phyloP scores from a whole-genome alignment of 2,113 vertebrate species.

The Saguinus imperator region DNA sequence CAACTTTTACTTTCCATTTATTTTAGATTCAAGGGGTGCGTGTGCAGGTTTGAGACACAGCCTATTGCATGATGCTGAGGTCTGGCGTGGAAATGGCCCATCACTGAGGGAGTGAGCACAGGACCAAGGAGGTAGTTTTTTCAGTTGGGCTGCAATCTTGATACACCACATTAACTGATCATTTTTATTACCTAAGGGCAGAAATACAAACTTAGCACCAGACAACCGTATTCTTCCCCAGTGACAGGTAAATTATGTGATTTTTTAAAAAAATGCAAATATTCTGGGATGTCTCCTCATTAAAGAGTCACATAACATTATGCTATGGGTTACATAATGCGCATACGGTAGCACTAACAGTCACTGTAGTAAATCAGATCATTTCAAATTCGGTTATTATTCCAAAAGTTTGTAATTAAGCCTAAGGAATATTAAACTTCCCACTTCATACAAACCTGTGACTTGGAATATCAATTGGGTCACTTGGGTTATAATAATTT shows the following conservation, averaged over 20 bases:
- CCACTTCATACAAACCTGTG: slow-evolving; percentile 87
- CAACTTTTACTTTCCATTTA: too few species aligned
- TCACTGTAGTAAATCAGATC: background rate
- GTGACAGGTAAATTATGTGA: background rate
- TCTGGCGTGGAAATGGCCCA: too few species aligned
- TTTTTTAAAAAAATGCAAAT: too few species aligned
- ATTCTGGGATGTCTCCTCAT: background rate
- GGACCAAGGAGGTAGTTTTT: too few species aligned
- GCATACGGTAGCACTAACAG: background rate
- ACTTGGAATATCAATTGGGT: slow-evolving; percentile 90
- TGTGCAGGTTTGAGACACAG: too few species aligned
- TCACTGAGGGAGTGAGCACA: too few species aligned
- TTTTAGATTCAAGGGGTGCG: too few species aligned
- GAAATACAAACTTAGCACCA: too few species aligned
- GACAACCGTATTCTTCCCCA: background rate
- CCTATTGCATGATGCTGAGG: too few species aligned
- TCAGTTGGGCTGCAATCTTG: too few species aligned
- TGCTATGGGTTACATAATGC: too few species aligned
- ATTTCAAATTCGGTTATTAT: background rate
- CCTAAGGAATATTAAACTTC: fast-evolving
- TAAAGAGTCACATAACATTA: background rate
- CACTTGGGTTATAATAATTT: slow-evolving; percentile 93
- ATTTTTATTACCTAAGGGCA: background rate
- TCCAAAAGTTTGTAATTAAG: background rate
- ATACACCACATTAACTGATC: background rate